A percentile compares a stretch with the other conserved stretches of the same genome.
Evolutionary conservation across 2,797 vertebrate genomes (phyloP).

Genomic region (Gouania willdenowi): DNA sequence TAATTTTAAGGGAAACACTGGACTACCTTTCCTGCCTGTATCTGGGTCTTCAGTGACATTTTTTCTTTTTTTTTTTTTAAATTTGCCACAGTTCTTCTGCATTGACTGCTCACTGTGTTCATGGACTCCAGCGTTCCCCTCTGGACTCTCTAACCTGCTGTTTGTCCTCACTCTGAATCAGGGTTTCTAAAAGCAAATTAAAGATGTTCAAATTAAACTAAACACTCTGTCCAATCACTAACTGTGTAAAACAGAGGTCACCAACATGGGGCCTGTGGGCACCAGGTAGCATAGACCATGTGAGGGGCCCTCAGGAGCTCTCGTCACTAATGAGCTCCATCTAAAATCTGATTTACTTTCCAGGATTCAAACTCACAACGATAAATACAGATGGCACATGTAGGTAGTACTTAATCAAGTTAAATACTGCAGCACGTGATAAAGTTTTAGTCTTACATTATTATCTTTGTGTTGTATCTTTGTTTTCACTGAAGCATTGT

Average conservation of each 20-base stretch:
- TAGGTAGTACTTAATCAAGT: too few species aligned
- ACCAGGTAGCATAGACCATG: too few species aligned
- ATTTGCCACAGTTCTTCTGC: slow-evolving; percentile 12
- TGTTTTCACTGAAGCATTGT: too few species aligned
- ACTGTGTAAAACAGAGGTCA: not conserved
- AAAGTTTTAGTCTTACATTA: too few species aligned
- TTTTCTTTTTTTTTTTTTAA: slow-evolving; percentile 24
- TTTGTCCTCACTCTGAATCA: slow-evolving; percentile 53
- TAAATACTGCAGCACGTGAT: too few species aligned
- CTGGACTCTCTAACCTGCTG: slow-evolving; percentile 55
- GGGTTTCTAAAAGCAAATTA: slow-evolving; percentile 60
- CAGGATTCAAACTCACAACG: too few species aligned
- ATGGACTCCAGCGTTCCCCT: slow-evolving; percentile 19
- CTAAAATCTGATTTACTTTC: too few species aligned
- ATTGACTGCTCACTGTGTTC: slow-evolving; percentile 27
- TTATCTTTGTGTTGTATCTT: too few species aligned
- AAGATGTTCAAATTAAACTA: slow-evolving; percentile 48
- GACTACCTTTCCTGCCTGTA: slow-evolving; percentile 11
- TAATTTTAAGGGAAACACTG: slow-evolving; percentile 12
- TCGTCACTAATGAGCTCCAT: too few species aligned
- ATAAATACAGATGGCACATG: too few species aligned
- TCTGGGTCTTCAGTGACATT: slow-evolving; percentile 9
- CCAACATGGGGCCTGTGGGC: too few species aligned
- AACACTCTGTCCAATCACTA: slow-evolving; percentile 22
- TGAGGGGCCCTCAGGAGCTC: too few species aligned